These are phyloP conservation scores for Cnemophilus loriae DNA, from an alignment of 2,113 vertebrate species.

Conservation along the genomic window DNA sequence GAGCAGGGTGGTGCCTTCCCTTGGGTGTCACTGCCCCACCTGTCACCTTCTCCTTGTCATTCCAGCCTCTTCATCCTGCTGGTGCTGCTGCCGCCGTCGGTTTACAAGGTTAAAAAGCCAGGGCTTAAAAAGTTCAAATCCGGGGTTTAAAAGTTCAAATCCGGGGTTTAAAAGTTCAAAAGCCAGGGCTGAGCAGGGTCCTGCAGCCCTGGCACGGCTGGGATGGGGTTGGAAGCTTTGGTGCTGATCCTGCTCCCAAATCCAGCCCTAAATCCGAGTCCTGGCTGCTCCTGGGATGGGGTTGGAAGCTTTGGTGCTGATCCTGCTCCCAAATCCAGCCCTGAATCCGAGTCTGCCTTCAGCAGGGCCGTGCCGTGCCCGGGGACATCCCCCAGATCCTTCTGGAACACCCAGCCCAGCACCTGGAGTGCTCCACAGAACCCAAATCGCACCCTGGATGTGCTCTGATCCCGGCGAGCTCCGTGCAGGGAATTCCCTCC, in stretches of 20 bases:
- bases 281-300: not conserved
- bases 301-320: not conserved
- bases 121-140: not conserved
- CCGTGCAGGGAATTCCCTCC: not conserved
- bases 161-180: not conserved
- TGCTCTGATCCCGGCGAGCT: not conserved
- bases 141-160: not conserved
- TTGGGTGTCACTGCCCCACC: rapidly evolving
- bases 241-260: not conserved
- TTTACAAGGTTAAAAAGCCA: not conserved
- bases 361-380: too few species aligned
- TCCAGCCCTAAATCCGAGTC: not conserved
- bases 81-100: not conserved
- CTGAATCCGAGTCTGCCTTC: rapidly evolving
- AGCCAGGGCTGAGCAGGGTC: not conserved
- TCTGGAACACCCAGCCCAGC: not conserved
- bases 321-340: not conserved
- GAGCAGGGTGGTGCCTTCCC: not conserved
- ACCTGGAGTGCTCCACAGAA: rapidly evolving
- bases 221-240: rapidly evolving
- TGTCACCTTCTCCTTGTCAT: not conserved
- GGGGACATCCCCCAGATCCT: rapidly evolving
- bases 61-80: not conserved
- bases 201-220: not conserved
- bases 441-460: rapidly evolving